These are phyloP conservation scores for Telenomus remus DNA, from an alignment of 1,140 invertebrate species.

Conservation along the genomic window DNA sequence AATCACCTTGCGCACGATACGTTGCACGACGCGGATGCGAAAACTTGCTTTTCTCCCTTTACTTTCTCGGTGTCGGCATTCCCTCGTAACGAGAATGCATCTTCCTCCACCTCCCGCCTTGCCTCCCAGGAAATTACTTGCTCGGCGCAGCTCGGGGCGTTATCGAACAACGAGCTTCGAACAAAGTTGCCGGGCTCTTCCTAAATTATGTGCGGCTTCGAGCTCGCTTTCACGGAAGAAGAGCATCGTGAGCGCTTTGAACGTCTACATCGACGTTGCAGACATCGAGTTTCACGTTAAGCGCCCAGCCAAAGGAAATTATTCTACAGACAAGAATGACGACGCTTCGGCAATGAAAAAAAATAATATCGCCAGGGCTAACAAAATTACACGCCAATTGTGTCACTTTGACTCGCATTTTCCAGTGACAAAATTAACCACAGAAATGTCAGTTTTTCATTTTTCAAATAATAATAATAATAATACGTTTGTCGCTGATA, in stretches of 20 bases:
- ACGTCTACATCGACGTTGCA: conserved; percentile 59
- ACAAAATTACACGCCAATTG: background rate
- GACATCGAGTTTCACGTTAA: conserved; percentile 53
- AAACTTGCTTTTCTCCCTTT: conserved; percentile 59
- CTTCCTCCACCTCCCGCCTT: conserved; percentile 49
- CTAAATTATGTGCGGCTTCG: conserved; percentile 61
- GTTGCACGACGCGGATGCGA: conserved; percentile 43
- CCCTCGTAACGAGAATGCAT: conserved; percentile 61
- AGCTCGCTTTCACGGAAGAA: conserved; percentile 60
- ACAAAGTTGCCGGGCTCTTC: conserved; percentile 60
- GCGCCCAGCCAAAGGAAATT: conserved; percentile 56
- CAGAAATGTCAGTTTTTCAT: no score
- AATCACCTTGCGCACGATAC: conserved; percentile 55
- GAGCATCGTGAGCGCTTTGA: conserved; percentile 58
- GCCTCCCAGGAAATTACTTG: conserved; percentile 62
- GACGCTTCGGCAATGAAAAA: conserved; percentile 40
- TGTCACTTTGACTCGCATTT: no score
- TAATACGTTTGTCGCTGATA: no score
- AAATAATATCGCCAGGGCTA: conserved; percentile 26
- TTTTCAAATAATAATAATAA: no score
- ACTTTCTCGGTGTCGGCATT: conserved; percentile 60
- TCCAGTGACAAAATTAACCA: no score
- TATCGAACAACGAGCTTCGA: conserved; percentile 62
- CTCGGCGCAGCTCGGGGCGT: conserved; percentile 60
- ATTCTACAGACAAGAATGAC: conserved; percentile 56